phyloP scores from a whole-genome alignment of 2,113 vertebrate species.

The Charadrius vociferus region DNA sequence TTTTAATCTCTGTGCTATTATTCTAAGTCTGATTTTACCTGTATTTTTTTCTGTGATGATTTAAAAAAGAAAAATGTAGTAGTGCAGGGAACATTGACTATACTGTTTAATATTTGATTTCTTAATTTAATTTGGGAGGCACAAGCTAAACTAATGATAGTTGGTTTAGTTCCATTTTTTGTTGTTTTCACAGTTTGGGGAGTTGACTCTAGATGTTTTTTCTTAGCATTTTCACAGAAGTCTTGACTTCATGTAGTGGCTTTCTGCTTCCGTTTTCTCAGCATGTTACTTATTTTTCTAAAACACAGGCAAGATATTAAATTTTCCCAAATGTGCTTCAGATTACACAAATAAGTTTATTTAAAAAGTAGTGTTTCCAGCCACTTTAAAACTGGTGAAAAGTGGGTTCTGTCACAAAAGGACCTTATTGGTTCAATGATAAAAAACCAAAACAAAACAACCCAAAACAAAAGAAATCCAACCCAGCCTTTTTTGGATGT shows the following conservation, averaged over 20 bases:
- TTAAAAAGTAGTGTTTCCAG: neutral
- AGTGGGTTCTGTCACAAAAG: neutral
- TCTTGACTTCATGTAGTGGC: neutral
- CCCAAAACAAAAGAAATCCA: neutral
- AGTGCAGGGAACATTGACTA: neutral
- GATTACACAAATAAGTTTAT: neutral
- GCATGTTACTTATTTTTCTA: neutral
- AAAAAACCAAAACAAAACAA: neutral
- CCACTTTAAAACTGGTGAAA: neutral
- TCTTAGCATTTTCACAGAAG: neutral
- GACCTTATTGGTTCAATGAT: neutral
- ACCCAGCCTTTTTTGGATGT: too few species aligned
- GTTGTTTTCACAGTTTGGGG: neutral
- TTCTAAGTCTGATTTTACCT: neutral
- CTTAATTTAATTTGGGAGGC: neutral
- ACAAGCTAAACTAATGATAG: neutral
- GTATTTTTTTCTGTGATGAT: neutral
- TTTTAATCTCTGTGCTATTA: neutral
- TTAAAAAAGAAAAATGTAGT: neutral
- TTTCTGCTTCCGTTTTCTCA: neutral
- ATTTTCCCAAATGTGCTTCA: neutral
- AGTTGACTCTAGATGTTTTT: neutral
- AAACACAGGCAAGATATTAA: neutral
- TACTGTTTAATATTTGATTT: neutral
- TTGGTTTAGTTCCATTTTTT: neutral